These are phyloP conservation scores for Sipha flava DNA, from an alignment of 1,140 invertebrate genomes.

Conservation along the genomic window DNA sequence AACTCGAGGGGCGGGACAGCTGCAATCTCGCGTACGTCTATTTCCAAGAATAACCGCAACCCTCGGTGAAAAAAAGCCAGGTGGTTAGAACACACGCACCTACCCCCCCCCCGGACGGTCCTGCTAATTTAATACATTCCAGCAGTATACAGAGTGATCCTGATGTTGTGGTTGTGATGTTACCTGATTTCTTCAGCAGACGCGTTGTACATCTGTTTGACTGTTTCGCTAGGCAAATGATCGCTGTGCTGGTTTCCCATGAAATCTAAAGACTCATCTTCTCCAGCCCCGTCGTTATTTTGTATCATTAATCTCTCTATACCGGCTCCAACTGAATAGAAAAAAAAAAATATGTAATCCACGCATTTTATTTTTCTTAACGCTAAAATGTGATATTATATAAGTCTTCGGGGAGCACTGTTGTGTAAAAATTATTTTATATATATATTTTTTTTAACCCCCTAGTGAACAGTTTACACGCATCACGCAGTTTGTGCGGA, in stretches of 20 bases:
- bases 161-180: neutral
- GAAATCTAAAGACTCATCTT: slow-evolving; percentile 1
- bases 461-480: neutral
- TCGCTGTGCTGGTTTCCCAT: neutral
- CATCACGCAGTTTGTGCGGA: neutral
- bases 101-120: neutral
- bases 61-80: slow-evolving; percentile 15
- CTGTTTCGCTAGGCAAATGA: slow-evolving; percentile 5
- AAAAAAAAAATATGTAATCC: neutral
- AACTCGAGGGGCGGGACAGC: slow-evolving; percentile 14
- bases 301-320: slow-evolving; percentile 25
- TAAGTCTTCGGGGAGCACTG: no score
- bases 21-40: neutral
- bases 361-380: no score
- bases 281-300: neutral
- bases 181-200: slow-evolving; percentile 31
- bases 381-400: no score
- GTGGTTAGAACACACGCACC: neutral
- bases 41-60: slow-evolving; percentile 13
- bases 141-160: neutral
- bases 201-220: slow-evolving; percentile 19
- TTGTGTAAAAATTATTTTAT: neutral
- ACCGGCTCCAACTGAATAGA: neutral
- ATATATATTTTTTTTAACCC: neutral
- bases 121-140: slow-evolving; percentile 9